A percentile compares a stretch with the other conserved stretches of the same genome.
Evolutionary conservation across 2,113 vertebrate genomes (phyloP).

Genomic region (Antechinus flavipes): DNA sequence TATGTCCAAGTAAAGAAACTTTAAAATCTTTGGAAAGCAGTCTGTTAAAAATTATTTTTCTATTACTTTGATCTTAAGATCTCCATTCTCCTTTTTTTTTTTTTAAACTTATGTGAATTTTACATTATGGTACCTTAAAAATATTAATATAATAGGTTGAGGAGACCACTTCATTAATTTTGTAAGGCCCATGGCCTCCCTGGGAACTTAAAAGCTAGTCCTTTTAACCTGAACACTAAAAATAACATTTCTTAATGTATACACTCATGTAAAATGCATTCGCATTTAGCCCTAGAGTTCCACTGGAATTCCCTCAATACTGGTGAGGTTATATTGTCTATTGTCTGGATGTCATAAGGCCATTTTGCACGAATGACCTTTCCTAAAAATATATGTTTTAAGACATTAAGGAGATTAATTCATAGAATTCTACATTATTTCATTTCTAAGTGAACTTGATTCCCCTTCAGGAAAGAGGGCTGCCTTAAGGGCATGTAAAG

Average conservation of each 20-base stretch:
- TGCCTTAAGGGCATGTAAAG: rapidly evolving
- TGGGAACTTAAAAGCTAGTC: not conserved
- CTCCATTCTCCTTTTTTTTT: not conserved
- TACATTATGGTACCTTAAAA: not conserved
- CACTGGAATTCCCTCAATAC: not conserved
- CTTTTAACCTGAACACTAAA: not conserved
- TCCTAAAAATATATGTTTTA: slow-evolving; percentile 32
- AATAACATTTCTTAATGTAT: not conserved
- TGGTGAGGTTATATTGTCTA: rapidly evolving
- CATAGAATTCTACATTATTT: not conserved
- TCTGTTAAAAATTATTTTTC: not conserved
- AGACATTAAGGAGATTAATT: not conserved
- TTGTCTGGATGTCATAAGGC: not conserved
- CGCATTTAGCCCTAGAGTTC: not conserved
- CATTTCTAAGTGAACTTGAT: not conserved
- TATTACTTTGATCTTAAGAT: not conserved
- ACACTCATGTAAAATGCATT: not conserved
- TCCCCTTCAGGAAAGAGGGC: not conserved
- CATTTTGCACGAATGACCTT: not conserved
- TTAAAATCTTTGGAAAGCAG: slow-evolving; percentile 12
- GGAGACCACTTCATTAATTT: not conserved
- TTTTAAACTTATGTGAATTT: not conserved
- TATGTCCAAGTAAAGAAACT: not conserved
- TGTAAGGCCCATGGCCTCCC: not conserved
- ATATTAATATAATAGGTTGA: not conserved